Percentiles rank a stretch among this genome's conserved stretches.
Conservation (phyloP, 2,113 vertebrate species). For the Setophaga kirtlandii region DNA sequence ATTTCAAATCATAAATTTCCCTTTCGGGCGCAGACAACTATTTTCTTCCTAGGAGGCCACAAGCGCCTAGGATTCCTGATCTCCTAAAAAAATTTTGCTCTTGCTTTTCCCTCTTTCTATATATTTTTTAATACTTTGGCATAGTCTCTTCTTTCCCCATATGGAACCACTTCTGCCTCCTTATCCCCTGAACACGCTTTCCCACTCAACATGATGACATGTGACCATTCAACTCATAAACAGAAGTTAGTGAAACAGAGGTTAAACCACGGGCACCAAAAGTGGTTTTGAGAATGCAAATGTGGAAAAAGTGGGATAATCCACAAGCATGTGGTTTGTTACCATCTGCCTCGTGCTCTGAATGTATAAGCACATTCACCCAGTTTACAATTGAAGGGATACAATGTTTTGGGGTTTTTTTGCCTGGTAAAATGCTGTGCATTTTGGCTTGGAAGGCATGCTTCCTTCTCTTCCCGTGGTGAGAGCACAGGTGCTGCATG, state of each 20-base stretch:
- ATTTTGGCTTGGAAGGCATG: conserved; percentile 28
- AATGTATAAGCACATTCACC: conserved; percentile 46
- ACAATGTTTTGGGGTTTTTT: not conserved
- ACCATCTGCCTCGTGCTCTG: conserved; percentile 52
- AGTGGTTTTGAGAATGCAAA: conserved; percentile 70
- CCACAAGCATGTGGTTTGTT: conserved; percentile 76
- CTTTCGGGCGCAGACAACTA: not conserved
- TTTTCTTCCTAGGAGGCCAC: not conserved
- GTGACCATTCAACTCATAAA: conserved; percentile 76
- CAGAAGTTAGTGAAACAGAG: conserved; percentile 77
- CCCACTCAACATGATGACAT: conserved; percentile 71
- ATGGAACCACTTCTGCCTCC: conserved; percentile 65
- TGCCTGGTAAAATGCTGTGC: conserved; percentile 15
- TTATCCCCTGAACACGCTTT: conserved; percentile 66
- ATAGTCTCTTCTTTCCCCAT: conserved; percentile 7
- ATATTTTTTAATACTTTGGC: conserved; percentile 44
- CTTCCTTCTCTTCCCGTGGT: not conserved
- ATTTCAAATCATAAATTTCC: not conserved
- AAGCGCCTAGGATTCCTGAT: not conserved
- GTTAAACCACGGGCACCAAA: conserved; percentile 76
- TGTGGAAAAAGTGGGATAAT: conserved; percentile 78
- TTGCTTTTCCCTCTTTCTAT: not conserved
- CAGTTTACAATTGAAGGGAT: conserved; percentile 42
- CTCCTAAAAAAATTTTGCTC: not conserved
- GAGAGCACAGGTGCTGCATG: conserved; percentile 2